A percentile compares a stretch with the other conserved stretches of the same genome.
These are phyloP conservation scores for Drosophila pachea DNA, from an alignment of 1,140 invertebrate genomes.

Conservation along the genomic window DNA sequence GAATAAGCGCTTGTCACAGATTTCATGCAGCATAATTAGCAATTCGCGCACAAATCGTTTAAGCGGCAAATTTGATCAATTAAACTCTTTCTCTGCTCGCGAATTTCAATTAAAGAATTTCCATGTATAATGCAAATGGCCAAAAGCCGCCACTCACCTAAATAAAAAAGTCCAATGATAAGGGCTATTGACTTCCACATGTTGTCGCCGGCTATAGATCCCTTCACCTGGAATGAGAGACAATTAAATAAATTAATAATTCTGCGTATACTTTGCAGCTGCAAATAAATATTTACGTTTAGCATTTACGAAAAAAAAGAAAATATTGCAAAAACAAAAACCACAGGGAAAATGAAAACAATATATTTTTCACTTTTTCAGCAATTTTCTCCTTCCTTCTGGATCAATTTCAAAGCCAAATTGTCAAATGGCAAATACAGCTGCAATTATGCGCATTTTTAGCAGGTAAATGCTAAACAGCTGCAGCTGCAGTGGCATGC, in stretches of 20 bases:
- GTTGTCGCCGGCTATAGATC: slow-evolving; percentile 55
- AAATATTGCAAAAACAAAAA: slow-evolving; percentile 18
- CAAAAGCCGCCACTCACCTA: slow-evolving; percentile 50
- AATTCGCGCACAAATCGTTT: slow-evolving; percentile 52
- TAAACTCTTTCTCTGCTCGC: slow-evolving; percentile 44
- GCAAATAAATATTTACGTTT: slow-evolving; percentile 36
- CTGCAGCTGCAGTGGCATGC: slow-evolving; percentile 8
- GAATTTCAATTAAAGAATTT: slow-evolving; percentile 51
- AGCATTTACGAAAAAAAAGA: slow-evolving; percentile 40
- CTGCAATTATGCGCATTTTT: slow-evolving; percentile 60
- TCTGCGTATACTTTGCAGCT: not conserved
- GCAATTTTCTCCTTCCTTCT: slow-evolving; percentile 6
- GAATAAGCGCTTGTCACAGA: slow-evolving; percentile 26
- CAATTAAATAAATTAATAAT: slow-evolving; percentile 58
- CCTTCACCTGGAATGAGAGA: slow-evolving; percentile 50
- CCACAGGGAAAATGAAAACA: slow-evolving; percentile 29
- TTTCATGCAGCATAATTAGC: slow-evolving; percentile 42
- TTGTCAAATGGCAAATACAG: slow-evolving; percentile 37
- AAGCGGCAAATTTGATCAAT: slow-evolving; percentile 59
- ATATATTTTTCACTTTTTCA: slow-evolving; percentile 5
- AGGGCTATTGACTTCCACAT: slow-evolving; percentile 65
- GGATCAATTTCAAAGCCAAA: slow-evolving; percentile 11
- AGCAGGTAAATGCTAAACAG: slow-evolving; percentile 27
- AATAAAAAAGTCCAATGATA: slow-evolving; percentile 74
- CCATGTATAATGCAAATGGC: slow-evolving; percentile 49